A percentile compares a stretch with the other conserved stretches of the same genome.
phyloP scores from a whole-genome alignment of 2,888 invertebrate species.

The Limulus polyphemus region DNA sequence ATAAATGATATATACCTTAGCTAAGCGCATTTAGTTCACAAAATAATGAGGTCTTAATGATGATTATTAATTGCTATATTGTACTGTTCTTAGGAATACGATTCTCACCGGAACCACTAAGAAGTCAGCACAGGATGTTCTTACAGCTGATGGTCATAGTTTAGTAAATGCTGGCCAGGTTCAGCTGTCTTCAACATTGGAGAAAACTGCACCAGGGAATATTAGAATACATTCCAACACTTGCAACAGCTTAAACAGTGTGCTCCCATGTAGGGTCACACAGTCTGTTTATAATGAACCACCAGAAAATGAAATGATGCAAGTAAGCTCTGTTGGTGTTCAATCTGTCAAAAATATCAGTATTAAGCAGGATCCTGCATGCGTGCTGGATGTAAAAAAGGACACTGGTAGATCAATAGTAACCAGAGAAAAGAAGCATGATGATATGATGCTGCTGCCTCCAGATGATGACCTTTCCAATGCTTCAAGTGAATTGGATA shows the following conservation, averaged over 20 bases:
- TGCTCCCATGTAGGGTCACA: slow-evolving; percentile 5
- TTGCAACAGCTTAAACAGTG: too few relatives aligned
- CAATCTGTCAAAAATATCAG: not conserved
- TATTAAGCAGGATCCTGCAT: not conserved
- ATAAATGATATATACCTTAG: too few relatives aligned
- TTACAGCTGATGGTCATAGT: slow-evolving; percentile 33
- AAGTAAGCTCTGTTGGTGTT: too few relatives aligned
- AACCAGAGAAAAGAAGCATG: not conserved
- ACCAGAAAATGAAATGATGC: not conserved
- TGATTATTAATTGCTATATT: too few relatives aligned
- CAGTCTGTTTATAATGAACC: slow-evolving; percentile 20
- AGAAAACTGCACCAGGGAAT: slow-evolving; percentile 3
- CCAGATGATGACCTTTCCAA: slow-evolving; percentile 49
- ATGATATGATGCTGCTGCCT: slow-evolving; percentile 20
- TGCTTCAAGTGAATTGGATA: slow-evolving; percentile 36
- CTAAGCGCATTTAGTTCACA: too few relatives aligned
- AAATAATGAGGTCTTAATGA: too few relatives aligned
- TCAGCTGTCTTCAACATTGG: slow-evolving; percentile 23
- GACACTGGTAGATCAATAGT: not conserved
- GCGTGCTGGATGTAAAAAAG: not conserved
- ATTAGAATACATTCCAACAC: too few relatives aligned
- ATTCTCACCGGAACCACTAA: slow-evolving; percentile 37
- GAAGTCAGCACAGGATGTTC: slow-evolving; percentile 28
- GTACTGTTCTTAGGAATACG: slow-evolving; percentile 6
- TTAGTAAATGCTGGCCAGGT: slow-evolving; percentile 27